These are phyloP conservation scores for Sebastes flavidus DNA, from an alignment of 2,797 vertebrate species.

Conservation along the genomic window DNA sequence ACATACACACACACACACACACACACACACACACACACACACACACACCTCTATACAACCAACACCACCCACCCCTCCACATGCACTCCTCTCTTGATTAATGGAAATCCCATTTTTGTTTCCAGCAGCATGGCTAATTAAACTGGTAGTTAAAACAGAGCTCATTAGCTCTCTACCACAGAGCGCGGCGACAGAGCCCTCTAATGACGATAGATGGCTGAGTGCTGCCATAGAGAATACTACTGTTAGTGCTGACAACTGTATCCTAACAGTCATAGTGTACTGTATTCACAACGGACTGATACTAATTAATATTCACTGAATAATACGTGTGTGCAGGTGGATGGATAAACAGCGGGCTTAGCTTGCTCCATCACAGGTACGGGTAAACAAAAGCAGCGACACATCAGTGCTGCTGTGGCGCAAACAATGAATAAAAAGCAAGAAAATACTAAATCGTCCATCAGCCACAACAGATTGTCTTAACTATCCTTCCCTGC, in stretches of 20 bases:
- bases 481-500: slow-evolving; percentile 15
- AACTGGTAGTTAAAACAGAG: slow-evolving; percentile 82
- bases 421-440: slow-evolving; percentile 20
- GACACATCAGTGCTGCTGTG: slow-evolving; percentile 38
- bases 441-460: not conserved
- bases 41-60: slow-evolving; percentile 28
- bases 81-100: slow-evolving; percentile 79
- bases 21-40: slow-evolving; percentile 64
- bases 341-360: slow-evolving; percentile 65
- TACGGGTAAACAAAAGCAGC: slow-evolving; percentile 58
- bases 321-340: slow-evolving; percentile 68
- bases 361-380: slow-evolving; percentile 51
- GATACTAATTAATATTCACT: slow-evolving; percentile 82
- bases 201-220: slow-evolving; percentile 69
- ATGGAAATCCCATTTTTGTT: slow-evolving; percentile 86
- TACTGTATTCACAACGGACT: slow-evolving; percentile 71
- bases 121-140: slow-evolving; percentile 86
- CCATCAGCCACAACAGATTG: slow-evolving; percentile 13
- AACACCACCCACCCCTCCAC: slow-evolving; percentile 43
- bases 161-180: slow-evolving; percentile 81
- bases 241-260: slow-evolving; percentile 82
- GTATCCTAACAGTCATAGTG: slow-evolving; percentile 81
- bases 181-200: slow-evolving; percentile 63
- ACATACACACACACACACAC: slow-evolving; percentile 23
- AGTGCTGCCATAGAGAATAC: slow-evolving; percentile 71